Conservation (phyloP, 2,113 vertebrate genomes). For the Monarcha castaneiventris region DNA sequence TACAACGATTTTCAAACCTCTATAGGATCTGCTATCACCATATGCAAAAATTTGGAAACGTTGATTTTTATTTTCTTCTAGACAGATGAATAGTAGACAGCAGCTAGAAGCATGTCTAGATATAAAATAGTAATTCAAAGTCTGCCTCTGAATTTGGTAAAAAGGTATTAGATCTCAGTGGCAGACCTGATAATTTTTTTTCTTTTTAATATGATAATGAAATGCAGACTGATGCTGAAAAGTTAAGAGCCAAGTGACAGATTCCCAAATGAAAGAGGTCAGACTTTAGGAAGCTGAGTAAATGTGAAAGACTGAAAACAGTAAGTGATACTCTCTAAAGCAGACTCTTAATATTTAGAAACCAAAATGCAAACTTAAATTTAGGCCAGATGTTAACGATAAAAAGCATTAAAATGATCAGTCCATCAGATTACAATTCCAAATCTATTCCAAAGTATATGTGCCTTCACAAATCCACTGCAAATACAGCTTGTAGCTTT, state of each 20-base stretch:
- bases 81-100: neutral
- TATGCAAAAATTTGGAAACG: neutral
- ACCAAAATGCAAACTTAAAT: neutral
- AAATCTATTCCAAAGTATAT: neutral
- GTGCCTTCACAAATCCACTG: neutral
- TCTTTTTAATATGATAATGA: neutral
- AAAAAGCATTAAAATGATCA: neutral
- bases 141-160: neutral
- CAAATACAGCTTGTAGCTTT: neutral
- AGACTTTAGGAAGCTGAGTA: conserved; percentile 5
- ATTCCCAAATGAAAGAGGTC: neutral
- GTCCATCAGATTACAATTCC: neutral
- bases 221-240: neutral
- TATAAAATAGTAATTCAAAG: neutral
- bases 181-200: neutral
- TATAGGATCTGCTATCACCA: neutral
- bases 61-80: neutral
- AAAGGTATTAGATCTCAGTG: neutral
- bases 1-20: neutral
- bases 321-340: neutral
- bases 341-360: neutral
- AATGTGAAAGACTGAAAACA: neutral
- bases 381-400: neutral
- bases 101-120: neutral
- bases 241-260: neutral